Conservation (phyloP, 2,113 vertebrate genomes). For the Solea solea region DNA sequence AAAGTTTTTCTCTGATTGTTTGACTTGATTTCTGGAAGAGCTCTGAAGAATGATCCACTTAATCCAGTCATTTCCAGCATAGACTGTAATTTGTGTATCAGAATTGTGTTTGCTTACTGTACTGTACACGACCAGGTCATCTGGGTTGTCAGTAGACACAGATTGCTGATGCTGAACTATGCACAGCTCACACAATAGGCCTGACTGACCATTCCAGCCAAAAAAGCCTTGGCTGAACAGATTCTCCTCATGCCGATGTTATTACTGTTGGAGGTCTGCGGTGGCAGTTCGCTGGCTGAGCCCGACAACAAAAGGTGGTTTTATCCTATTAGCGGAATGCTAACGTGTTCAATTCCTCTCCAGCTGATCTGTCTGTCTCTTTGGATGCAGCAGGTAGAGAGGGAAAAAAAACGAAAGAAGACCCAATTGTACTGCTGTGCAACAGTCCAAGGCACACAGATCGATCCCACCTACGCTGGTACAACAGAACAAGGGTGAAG, state of each 20-base stretch:
- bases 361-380: constrained; percentile 12
- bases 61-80: background rate
- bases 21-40: background rate
- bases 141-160: constrained; percentile 28
- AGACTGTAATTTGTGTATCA: background rate
- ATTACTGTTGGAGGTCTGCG: constrained; percentile 57
- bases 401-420: constrained; percentile 1
- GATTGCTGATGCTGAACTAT: constrained; percentile 42
- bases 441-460: constrained; percentile 10
- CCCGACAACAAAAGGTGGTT: constrained; percentile 57
- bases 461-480: constrained; percentile 9
- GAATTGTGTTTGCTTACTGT: background rate
- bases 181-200: no score
- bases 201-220: constrained; percentile 18
- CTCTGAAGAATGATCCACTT: background rate
- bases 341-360: constrained; percentile 53
- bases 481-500: background rate
- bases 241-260: constrained; percentile 58
- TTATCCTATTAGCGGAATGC: constrained; percentile 50
- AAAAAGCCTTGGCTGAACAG: constrained; percentile 45
- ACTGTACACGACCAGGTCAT: constrained; percentile 8
- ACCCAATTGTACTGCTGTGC: background rate
- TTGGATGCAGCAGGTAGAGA: background rate
- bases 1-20: background rate
- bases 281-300: constrained; percentile 39